Base-by-base conservation (phyloP, 2,113 vertebrate species). In the Rafetus swinhoei region DNA sequence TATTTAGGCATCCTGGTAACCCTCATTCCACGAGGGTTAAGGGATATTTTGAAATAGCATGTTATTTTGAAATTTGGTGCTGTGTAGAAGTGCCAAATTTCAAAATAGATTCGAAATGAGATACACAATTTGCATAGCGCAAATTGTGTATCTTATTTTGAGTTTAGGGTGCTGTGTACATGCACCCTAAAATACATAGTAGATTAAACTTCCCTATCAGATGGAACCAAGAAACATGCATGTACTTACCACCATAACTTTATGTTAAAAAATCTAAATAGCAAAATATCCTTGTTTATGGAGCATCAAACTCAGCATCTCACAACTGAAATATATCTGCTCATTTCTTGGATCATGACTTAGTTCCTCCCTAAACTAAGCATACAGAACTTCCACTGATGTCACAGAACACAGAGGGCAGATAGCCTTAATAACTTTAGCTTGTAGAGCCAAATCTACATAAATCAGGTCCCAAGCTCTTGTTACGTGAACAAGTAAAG, bases 281-380 rank as follows among this genome's bases (percentile, higher is more conserved):
- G 79, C 35, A 59, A 22, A n/a, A 25, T 89, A n/a, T 12, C 29
- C 50, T 45, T 59, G 65, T 84, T 91, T 24, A 57, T 62, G 9
- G 21, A 82, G 57, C 72, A 85, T 72, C 90, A 95, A 91, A 96
- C 91, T 52, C 69, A 83, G 14, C 52, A 82, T 54, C 39, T 79
- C 83, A 77, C 60, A 69, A 85, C 82, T 53, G 80, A 95, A 95
- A 79, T 90, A 3, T 24, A 35, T 52, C 88, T 29, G 52, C 0
- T 1, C 16, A 57, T 87, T 45, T 69, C 76, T 25, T 6, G 6
- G n/a, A 57, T 35, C 45, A 7, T 45, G 45, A 45, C 45, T 45
- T 45, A 45, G 45, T 29, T 85, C 9, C 3, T 94, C 6, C n/a
- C n/a, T 11, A 0, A 0, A 13, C 79, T 79, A 85, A 39, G 29